Evolutionary conservation across 1,140 invertebrate species (phyloP), one percentile per base, ranked within the genome.

Genomic region (Trissolcus basalis): DNA sequence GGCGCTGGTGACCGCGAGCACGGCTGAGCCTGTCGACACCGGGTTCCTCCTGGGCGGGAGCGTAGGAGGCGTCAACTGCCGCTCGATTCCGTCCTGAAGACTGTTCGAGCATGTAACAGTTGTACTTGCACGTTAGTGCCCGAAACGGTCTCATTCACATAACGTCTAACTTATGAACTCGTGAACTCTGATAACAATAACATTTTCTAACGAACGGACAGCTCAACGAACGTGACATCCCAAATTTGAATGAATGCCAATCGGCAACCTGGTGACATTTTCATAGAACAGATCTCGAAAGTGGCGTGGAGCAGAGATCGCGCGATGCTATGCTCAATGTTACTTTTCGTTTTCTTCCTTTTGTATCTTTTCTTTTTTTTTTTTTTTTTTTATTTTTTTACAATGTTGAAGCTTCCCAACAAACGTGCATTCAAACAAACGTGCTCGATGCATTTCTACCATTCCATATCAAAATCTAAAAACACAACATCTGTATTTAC

Each of bases 71-170:
- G 87, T 89, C 83, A 90, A 85, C 84, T 89, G 89, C 80, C 85
- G 87, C 86, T 87, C 87, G 84, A 89, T 83, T 86, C 88, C 85
- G 82, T 90, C 89, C 82, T 88, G 88, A 85, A 89, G 85, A 88
- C 89, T 90, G 85, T 73, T 73, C 68, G 77, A 80, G 68, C 67
- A 80, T 78, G 60, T 50, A 78, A 74, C 67, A 71, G 70, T 44
- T n/a, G 33, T 54, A 70, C 77, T 80, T 82, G 43, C 12, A 13
- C 47, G 56, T 68, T 77, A 68, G 44, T 49, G 10, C 36, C 32
- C 1, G 11, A n/a, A 39, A 10, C 2, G 2, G 36, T 39, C 36
- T 39, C n/a, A 11, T 39, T 39, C n/a, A 3, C 9, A 39, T n/a
- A 9, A 11, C 36, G n/a, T 39, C 36, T 9, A 11, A 39, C 36